Percentiles rank a stretch among this genome's conserved stretches.
These are phyloP conservation scores for Acanthopleura granulata DNA, from an alignment of 2,888 invertebrate species.

Conservation along the genomic window DNA sequence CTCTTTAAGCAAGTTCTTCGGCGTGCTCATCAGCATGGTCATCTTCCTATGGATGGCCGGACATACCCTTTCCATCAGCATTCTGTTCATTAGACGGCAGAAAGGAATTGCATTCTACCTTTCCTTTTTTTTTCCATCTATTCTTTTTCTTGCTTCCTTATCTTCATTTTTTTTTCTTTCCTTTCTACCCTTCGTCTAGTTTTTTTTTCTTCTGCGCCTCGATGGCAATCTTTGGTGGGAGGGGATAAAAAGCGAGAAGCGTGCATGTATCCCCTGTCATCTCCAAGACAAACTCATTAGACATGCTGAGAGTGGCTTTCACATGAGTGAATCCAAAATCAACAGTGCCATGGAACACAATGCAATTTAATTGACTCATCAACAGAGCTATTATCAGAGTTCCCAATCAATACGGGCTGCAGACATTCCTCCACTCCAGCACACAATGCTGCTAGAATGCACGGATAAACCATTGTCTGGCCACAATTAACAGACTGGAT, in stretches of 20 bases:
- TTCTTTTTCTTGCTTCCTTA: not conserved
- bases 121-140: no score
- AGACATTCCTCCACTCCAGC: slow-evolving; percentile 34
- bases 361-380: slow-evolving; percentile 45
- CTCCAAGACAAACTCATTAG: slow-evolving; percentile 17
- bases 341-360: slow-evolving; percentile 30
- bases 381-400: slow-evolving; percentile 37
- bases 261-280: not conserved
- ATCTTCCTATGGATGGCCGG: no score
- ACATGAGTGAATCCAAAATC: slow-evolving; percentile 20
- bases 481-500: slow-evolving; percentile 31
- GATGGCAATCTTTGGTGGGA: not conserved
- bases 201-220: no score
- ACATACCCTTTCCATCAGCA: no score
- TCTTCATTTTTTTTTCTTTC: not conserved
- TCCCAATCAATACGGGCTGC: slow-evolving; percentile 35
- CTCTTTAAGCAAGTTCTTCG: no score
- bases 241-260: not conserved
- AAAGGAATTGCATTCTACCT: no score
- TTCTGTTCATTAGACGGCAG: no score
- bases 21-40: no score
- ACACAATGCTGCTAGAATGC: slow-evolving; percentile 19
- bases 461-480: slow-evolving; percentile 35
- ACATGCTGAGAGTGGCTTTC: slow-evolving; percentile 17
- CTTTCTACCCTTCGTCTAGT: not conserved